These are phyloP conservation scores for Lacerta viridis DNA, from an alignment of 2,797 vertebrate species.

Conservation along the genomic window DNA sequence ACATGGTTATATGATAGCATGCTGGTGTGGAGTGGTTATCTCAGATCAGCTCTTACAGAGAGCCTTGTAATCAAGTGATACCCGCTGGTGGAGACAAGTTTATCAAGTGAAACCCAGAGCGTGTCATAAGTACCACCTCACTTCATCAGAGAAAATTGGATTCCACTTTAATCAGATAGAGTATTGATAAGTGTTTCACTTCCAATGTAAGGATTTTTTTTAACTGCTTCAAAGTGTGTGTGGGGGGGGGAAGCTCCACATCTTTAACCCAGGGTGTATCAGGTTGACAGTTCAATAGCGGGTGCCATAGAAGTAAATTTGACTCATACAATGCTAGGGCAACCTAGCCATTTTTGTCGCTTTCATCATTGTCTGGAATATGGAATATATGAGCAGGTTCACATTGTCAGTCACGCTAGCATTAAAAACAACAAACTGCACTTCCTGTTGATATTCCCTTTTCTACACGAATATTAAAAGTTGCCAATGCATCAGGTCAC, in stretches of 20 bases:
- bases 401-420: background rate
- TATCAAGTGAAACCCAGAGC: background rate
- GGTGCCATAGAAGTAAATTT: background rate
- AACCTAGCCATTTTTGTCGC: too few species aligned
- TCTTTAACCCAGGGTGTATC: background rate
- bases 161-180: conserved; percentile 2
- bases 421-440: too few species aligned
- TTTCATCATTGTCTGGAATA: background rate
- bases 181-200: background rate
- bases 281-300: background rate
- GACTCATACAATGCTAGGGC: background rate
- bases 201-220: background rate
- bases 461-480: background rate
- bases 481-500: background rate
- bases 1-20: background rate
- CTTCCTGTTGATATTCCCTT: background rate
- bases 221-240: background rate
- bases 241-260: background rate
- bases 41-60: background rate
- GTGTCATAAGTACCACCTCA: background rate
- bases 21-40: background rate
- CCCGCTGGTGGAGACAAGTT: background rate
- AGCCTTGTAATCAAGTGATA: background rate
- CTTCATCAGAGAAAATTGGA: background rate
- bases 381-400: background rate